Conservation (phyloP, 2,113 vertebrate species). For the Oncorhynchus masou region DNA sequence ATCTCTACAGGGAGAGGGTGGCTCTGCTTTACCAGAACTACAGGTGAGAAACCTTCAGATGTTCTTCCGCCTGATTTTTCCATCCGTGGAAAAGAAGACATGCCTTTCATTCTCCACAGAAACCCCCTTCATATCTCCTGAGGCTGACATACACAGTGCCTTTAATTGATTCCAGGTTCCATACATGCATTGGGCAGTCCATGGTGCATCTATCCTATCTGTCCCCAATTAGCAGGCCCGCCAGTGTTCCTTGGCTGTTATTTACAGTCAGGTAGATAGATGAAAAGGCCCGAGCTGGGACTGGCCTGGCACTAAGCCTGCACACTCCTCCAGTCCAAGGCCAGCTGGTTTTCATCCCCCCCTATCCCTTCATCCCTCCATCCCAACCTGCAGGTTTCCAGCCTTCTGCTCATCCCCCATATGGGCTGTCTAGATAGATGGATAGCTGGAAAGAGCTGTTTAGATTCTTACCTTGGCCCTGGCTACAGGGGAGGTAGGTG, state of each 20-base stretch:
- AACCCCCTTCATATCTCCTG: not conserved
- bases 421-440: not conserved
- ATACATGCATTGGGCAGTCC: not conserved
- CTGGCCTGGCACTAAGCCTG: not conserved
- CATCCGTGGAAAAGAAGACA: not conserved
- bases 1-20: conserved; percentile 85
- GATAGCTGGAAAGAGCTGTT: not conserved
- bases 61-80: not conserved
- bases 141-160: not conserved
- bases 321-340: not conserved
- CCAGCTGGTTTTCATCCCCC: conserved; percentile 6
- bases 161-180: conserved; percentile 1
- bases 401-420: not conserved
- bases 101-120: not conserved
- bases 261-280: conserved; percentile 8
- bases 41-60: conserved; percentile 72
- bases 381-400: not conserved
- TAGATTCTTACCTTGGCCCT: conserved; percentile 2
- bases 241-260: not conserved
- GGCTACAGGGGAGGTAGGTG: not conserved
- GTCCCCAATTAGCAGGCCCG: not conserved
- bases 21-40: conserved; percentile 91
- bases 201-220: conserved; percentile 2
- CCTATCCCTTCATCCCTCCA: not conserved
- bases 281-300: not conserved